Conservation (phyloP, 2,888 invertebrate genomes). For the Leucophenga maculata region DNA sequence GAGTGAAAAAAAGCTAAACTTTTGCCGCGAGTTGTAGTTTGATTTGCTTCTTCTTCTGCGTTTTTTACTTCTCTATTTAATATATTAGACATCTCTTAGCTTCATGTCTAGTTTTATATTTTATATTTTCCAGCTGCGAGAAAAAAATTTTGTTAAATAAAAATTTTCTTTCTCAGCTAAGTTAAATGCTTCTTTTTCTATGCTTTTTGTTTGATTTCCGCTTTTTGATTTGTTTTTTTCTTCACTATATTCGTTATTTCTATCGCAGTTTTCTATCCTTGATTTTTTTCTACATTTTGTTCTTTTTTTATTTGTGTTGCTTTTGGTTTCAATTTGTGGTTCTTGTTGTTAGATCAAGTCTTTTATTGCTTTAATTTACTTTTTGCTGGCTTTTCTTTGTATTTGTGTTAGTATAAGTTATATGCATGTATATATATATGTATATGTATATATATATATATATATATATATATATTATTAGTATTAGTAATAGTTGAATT, state of each 20-base stretch:
- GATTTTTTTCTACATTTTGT: not conserved
- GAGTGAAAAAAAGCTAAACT: no score
- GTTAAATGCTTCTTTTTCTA: slow-evolving; percentile 47
- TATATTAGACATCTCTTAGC: slow-evolving; percentile 9
- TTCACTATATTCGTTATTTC: not conserved
- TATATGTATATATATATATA: no score
- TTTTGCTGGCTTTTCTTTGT: not conserved
- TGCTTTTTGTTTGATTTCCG: slow-evolving; percentile 34
- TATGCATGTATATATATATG: not conserved
- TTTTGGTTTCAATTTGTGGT: slow-evolving; percentile 15
- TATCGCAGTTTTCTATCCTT: not conserved
- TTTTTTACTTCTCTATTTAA: not conserved
- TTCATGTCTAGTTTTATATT: slow-evolving; percentile 9
- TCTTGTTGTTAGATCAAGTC: slow-evolving; percentile 7
- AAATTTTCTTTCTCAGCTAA: slow-evolving; percentile 33
- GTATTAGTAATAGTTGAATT: slow-evolving; percentile 6
- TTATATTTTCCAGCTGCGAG: slow-evolving; percentile 1
- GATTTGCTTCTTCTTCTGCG: not conserved
- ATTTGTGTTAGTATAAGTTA: not conserved
- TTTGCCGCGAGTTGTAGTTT: no score
- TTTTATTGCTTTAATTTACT: slow-evolving; percentile 13
- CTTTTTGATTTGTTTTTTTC: slow-evolving; percentile 12
- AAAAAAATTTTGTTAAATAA: not conserved
- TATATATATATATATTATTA: not conserved
- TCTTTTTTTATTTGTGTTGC: slow-evolving; percentile 2